phyloP scores from a whole-genome alignment of 1,140 invertebrate genomes.

The Phenacoccus solenopsis region DNA sequence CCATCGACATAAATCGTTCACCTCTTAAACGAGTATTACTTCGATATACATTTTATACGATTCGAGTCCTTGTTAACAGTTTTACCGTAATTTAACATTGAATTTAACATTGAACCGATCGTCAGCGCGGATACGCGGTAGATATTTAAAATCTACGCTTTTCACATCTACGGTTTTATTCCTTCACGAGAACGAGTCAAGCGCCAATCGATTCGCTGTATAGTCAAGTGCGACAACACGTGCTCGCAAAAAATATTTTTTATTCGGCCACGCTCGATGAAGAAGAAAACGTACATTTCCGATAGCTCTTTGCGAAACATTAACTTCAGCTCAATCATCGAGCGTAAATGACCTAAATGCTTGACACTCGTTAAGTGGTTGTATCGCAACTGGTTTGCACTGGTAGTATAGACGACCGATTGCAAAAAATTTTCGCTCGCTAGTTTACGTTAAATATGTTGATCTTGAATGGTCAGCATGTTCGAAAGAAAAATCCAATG shows the following conservation, averaged over 20 bases:
- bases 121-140: background rate
- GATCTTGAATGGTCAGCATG: background rate
- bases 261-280: background rate
- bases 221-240: background rate
- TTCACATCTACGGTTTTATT: background rate
- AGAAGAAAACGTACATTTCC: background rate
- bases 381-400: background rate
- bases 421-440: background rate
- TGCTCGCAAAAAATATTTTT: background rate
- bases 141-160: background rate
- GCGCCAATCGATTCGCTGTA: background rate
- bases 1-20: background rate
- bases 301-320: background rate
- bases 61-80: background rate
- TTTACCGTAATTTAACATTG: background rate
- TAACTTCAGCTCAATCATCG: background rate
- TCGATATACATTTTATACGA: background rate
- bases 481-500: background rate
- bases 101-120: background rate
- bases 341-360: conserved; percentile 1
- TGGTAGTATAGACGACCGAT: background rate
- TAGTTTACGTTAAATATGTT: too few species aligned
- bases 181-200: background rate
- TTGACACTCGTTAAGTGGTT: background rate
- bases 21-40: background rate